phyloP scores from a whole-genome alignment of 1,140 invertebrate genomes.

The Anagrus nilaparvatae region DNA sequence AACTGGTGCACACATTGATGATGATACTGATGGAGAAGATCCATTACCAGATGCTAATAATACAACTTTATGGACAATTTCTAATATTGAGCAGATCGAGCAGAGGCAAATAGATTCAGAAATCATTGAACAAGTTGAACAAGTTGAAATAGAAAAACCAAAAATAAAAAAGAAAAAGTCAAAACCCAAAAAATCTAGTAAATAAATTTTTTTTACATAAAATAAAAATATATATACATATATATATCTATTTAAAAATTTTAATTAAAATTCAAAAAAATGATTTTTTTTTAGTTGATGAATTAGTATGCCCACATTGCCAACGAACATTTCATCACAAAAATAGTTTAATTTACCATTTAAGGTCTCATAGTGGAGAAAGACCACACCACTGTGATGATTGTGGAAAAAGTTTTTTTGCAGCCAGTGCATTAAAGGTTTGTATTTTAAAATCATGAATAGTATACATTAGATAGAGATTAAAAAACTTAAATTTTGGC shows the following conservation, averaged over 20 bases:
- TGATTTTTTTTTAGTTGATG: conserved; percentile 24
- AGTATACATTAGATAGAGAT: not conserved
- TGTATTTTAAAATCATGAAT: conserved; percentile 11
- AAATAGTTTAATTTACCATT: conserved; percentile 76
- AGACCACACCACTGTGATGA: conserved; percentile 68
- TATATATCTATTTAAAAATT: conserved; percentile 3
- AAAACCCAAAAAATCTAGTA: conserved; percentile 11
- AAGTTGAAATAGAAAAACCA: conserved; percentile 12
- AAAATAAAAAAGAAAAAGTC: conserved; percentile 19
- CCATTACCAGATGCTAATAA: conserved; percentile 25
- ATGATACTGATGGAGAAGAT: conserved; percentile 29
- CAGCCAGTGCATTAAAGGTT: conserved; percentile 66
- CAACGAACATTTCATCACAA: conserved; percentile 65
- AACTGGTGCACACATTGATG: conserved; percentile 39
- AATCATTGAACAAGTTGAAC: conserved; percentile 1
- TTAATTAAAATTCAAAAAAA: not conserved
- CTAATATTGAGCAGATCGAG: conserved; percentile 35
- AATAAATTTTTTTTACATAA: conserved; percentile 4
- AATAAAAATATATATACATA: conserved; percentile 1
- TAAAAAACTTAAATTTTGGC: not conserved
- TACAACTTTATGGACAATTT: conserved; percentile 32
- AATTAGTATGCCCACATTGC: conserved; percentile 58
- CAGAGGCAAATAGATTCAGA: conserved; percentile 23
- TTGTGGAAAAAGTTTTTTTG: conserved; percentile 76
- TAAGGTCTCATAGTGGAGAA: conserved; percentile 66